A percentile compares a stretch with the other conserved stretches of the same genome.
phyloP scores from a whole-genome alignment of 2,113 vertebrate species.

The Protomyctophum bolini region DNA sequence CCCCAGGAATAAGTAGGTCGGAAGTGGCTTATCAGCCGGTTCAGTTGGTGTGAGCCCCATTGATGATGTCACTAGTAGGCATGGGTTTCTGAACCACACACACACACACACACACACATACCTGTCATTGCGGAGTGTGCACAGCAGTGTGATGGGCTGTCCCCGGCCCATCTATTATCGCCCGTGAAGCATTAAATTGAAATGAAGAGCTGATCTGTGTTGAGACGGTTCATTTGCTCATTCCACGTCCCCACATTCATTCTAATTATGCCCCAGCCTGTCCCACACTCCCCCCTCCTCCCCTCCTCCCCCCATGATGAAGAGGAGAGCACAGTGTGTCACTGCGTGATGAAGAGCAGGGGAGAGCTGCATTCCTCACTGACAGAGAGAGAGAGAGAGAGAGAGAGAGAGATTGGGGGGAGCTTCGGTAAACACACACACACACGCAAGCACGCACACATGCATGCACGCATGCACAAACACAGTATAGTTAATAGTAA shows the following conservation, averaged over 20 bases:
- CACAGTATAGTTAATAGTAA: neutral
- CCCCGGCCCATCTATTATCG: conserved; percentile 63
- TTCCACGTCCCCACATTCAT: conserved; percentile 74
- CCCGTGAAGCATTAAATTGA: conserved; percentile 73
- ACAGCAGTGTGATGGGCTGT: conserved; percentile 43
- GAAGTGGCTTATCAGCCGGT: no score
- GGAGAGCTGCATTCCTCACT: conserved; percentile 67
- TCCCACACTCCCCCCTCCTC: conserved; percentile 24
- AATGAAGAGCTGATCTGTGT: conserved; percentile 72
- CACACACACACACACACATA: conserved; percentile 26
- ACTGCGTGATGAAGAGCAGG: conserved; percentile 62
- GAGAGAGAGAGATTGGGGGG: neutral
- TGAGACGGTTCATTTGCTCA: conserved; percentile 77
- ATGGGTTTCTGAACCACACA: neutral
- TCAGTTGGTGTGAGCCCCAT: no score
- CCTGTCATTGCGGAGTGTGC: conserved; percentile 47
- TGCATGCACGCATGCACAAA: conserved; percentile 1
- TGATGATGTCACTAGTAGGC: no score
- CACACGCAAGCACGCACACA: conserved; percentile 11
- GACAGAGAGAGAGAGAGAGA: conserved; percentile 49
- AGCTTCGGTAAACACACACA: conserved; percentile 23
- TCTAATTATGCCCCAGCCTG: conserved; percentile 46
- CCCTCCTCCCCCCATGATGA: no score
- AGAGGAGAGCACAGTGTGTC: conserved; percentile 25
- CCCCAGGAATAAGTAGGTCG: no score